These are phyloP conservation scores for Stegophylla sp. DNA, from an alignment of 2,888 invertebrate species.

Conservation along the genomic window DNA sequence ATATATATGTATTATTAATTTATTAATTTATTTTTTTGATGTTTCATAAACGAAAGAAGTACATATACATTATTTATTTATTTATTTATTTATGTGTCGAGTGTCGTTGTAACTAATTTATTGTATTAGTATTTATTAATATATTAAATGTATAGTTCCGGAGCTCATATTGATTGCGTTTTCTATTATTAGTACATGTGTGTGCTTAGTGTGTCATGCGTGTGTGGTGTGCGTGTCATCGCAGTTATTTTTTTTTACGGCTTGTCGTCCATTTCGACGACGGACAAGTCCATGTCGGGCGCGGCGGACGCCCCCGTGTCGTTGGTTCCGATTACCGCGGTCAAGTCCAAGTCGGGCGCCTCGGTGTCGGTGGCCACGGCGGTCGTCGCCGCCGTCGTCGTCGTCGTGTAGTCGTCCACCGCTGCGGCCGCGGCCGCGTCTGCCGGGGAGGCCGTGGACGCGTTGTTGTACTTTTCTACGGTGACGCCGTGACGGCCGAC, in stretches of 20 bases:
- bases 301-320: too few relatives aligned
- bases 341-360: too few relatives aligned
- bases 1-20: constrained; percentile 18
- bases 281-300: too few relatives aligned
- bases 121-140: not conserved
- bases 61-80: constrained; percentile 28
- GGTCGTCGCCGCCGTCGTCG: not conserved
- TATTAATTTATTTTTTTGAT: constrained; percentile 50
- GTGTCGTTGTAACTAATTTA: not conserved
- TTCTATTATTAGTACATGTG: not conserved
- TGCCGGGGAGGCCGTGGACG: not conserved
- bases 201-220: not conserved
- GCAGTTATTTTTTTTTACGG: too few relatives aligned
- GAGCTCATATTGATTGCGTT: constrained; percentile 38
- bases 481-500: constrained; percentile 62
- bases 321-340: too few relatives aligned
- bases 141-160: too few relatives aligned
- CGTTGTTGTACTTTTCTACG: constrained; percentile 32
- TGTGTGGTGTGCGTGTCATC: not conserved
- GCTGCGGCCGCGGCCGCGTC: not conserved
- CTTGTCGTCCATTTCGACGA: too few relatives aligned
- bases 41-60: constrained; percentile 8
- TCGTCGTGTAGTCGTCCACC: not conserved
- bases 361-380: too few relatives aligned
- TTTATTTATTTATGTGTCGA: not conserved